Conservation (phyloP, 1,140 invertebrate genomes). For the Drosophila mojavensis region DNA sequence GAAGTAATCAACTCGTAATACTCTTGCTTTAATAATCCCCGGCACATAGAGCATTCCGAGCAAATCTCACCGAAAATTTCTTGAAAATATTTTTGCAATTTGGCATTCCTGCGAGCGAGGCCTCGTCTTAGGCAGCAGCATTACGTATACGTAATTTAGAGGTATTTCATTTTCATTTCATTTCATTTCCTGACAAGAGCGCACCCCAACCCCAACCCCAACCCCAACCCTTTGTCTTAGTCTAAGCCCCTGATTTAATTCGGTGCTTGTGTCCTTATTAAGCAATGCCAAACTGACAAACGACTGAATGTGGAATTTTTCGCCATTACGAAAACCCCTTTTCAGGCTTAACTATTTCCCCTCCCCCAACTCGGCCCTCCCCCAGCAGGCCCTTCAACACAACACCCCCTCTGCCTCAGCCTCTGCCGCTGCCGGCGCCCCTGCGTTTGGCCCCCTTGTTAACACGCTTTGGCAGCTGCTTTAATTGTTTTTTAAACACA, state of each 20-base stretch:
- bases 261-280: conserved; percentile 33
- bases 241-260: conserved; percentile 5
- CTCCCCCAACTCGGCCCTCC: background rate
- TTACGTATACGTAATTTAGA: conserved; percentile 36
- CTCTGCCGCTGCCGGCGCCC: accelerated
- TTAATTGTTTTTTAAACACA: conserved; percentile 80
- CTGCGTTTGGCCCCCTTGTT: background rate
- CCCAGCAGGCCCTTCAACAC: background rate
- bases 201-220: too few species aligned
- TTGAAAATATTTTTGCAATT: background rate
- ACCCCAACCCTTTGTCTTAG: background rate
- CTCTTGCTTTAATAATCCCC: too few species aligned
- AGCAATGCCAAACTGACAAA: conserved; percentile 51
- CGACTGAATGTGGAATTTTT: conserved; percentile 26
- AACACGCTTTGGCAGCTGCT: conserved; percentile 38
- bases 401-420: background rate
- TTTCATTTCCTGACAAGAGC: background rate
- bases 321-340: conserved; percentile 22
- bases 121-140: background rate
- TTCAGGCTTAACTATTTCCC: background rate
- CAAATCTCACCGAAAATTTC: background rate
- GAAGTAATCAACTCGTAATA: too few species aligned
- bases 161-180: conserved; percentile 12
- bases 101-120: background rate
- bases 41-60: background rate